Evolutionary conservation across 2,113 vertebrate genomes (phyloP), one percentile per base, ranked within the genome.

Genomic region (Pterocles burchelli): DNA sequence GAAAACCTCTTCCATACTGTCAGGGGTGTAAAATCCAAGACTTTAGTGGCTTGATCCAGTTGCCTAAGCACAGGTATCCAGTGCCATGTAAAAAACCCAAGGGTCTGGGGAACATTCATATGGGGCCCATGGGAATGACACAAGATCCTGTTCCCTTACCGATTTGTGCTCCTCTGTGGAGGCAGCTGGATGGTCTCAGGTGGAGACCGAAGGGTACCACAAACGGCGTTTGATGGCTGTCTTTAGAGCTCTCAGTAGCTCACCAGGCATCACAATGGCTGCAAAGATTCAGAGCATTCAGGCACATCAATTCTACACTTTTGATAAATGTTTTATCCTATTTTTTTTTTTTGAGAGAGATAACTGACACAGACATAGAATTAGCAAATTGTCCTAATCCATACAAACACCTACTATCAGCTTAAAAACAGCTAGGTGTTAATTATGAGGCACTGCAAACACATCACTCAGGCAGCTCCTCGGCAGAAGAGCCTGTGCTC

Each of bases 371-470:
- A 96, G 88, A 84, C 68, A 49, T n/a, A 71, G 88, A 89, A 93
- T 93, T 93, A 94, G 45, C 58, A 93, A 92, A 96, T 88, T 93
- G 63, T 72, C 48, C 57, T 74, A 74, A 92, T 95, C 29, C 0
- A 95, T 93, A 85, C 61, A n/a, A 66, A 82, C 18, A 1, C 85
- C 74, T 81, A 66, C 89, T 52, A 91, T 78, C 72, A 95, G 61
- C 76, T 90, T 78, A 65, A 84, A 73, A 88, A 15, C 26, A 0
- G 0, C 61, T 54, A 45, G 74, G 70, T 91, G 74, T 87, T 95
- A 84, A 93, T 94, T 90, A 90, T 70, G 63, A 93, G 75, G 77
- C 55, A 77, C 33, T 1, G 13, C 75, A 96, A 93, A 95, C 88
- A 94, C 72, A 83, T 93, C 92, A 80, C 63, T 92, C 88, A 85